These are phyloP conservation scores for Phylloscopus trochiloides DNA, from an alignment of 2,113 vertebrate genomes.

Conservation along the genomic window DNA sequence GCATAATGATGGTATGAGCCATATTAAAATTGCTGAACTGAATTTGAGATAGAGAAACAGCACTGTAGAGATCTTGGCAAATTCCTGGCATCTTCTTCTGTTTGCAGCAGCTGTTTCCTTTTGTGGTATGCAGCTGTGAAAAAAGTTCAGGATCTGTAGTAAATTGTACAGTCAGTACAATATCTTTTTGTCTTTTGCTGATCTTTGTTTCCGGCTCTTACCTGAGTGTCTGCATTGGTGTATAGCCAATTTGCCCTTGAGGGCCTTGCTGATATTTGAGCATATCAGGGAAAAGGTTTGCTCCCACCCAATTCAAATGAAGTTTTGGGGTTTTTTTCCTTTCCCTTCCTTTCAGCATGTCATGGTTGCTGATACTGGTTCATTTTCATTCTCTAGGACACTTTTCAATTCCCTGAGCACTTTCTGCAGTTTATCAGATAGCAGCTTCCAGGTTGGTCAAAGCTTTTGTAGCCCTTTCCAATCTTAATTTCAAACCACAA, in stretches of 20 bases:
- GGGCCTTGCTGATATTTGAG: constrained; percentile 21
- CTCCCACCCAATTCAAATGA: background rate
- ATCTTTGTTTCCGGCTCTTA: constrained; percentile 38
- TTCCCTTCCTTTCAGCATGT: background rate
- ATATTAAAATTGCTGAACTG: background rate
- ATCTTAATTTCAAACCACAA: constrained; percentile 20
- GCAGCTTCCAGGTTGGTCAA: constrained; percentile 44
- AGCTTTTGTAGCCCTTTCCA: constrained; percentile 14
- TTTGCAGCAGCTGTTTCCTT: constrained; percentile 52
- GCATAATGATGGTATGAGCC: background rate
- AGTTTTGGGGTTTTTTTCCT: background rate
- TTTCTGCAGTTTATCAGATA: constrained; percentile 47
- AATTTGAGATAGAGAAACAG: background rate
- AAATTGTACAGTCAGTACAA: constrained; percentile 29
- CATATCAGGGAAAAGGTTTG: background rate
- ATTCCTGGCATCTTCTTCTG: background rate
- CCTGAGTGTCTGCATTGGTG: constrained; percentile 17
- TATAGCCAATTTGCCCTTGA: constrained; percentile 39
- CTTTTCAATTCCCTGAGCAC: background rate
- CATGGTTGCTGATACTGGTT: background rate
- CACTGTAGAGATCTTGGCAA: constrained; percentile 19
- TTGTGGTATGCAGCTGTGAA: constrained; percentile 46
- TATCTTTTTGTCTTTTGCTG: constrained; percentile 45
- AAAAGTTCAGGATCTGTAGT: background rate
- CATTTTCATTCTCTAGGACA: constrained; percentile 1